These are phyloP conservation scores for Sebastes schlegelii DNA, from an alignment of 2,113 vertebrate species.

Conservation along the genomic window DNA sequence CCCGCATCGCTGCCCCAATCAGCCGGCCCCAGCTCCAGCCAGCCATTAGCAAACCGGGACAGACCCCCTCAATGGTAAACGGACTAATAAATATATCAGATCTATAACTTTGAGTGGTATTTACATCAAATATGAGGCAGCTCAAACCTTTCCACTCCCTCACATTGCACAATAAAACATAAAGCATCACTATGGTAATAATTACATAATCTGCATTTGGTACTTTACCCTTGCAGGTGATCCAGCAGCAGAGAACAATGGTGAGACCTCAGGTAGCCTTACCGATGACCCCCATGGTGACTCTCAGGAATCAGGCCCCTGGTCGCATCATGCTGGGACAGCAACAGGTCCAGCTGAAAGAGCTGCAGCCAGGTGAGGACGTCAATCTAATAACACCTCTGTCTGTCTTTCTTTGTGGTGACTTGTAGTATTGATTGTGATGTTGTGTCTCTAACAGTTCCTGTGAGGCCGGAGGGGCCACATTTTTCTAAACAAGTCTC, in stretches of 20 bases:
- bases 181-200: neutral
- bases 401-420: neutral
- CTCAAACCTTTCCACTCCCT: neutral
- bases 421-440: neutral
- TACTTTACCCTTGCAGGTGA: slow-evolving; percentile 72
- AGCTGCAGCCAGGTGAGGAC: slow-evolving; percentile 89
- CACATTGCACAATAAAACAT: neutral
- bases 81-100: neutral
- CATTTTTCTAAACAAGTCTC: slow-evolving; percentile 87
- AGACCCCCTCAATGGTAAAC: slow-evolving; percentile 87
- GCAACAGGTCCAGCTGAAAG: slow-evolving; percentile 89
- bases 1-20: slow-evolving; percentile 75
- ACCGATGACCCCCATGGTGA: slow-evolving; percentile 91
- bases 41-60: slow-evolving; percentile 89
- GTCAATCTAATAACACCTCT: neutral
- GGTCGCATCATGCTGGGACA: slow-evolving; percentile 91
- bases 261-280: slow-evolving; percentile 93
- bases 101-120: neutral
- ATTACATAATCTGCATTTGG: neutral
- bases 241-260: slow-evolving; percentile 91
- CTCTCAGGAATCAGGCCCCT: slow-evolving; percentile 89
- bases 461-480: slow-evolving; percentile 87
- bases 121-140: neutral
- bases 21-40: slow-evolving; percentile 91
- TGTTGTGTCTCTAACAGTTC: slow-evolving; percentile 79